Conservation (phyloP, 2,797 vertebrate species). For the Gallinago solitaria region DNA sequence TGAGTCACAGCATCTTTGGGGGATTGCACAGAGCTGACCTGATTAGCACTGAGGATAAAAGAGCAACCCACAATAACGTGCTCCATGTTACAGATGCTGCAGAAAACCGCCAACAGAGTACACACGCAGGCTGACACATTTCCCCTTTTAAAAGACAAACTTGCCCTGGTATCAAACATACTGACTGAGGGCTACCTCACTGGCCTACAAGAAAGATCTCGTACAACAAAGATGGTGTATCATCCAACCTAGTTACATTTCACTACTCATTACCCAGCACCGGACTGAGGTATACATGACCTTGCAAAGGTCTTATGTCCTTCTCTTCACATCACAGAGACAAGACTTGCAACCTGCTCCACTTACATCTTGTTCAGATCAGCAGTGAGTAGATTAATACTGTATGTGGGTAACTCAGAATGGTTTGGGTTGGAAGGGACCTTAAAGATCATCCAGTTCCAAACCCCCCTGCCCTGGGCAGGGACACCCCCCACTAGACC, state of each 20-base stretch:
- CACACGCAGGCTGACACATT: rapidly evolving
- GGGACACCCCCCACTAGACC: neutral
- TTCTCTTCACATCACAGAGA: neutral
- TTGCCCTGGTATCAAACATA: neutral
- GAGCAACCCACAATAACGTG: neutral
- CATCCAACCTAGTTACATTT: neutral
- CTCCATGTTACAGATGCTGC: neutral
- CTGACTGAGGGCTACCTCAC: neutral
- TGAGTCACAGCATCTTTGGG: neutral
- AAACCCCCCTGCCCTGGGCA: neutral
- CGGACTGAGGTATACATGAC: neutral
- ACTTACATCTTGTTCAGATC: neutral
- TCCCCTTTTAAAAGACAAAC: neutral
- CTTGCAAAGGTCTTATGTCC: neutral
- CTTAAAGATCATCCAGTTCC: neutral
- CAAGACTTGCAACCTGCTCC: neutral
- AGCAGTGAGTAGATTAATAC: neutral
- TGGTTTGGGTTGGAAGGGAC: neutral
- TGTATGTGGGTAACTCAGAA: neutral
- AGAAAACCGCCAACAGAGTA: neutral
- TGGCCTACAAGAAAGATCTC: neutral
- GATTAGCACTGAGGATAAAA: neutral
- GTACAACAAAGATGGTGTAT: too few relatives aligned
- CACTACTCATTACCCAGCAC: neutral
- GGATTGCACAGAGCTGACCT: neutral